These are phyloP conservation scores for Oscheius myriophilus DNA, from an alignment of 2,888 invertebrate genomes.

Conservation along the genomic window DNA sequence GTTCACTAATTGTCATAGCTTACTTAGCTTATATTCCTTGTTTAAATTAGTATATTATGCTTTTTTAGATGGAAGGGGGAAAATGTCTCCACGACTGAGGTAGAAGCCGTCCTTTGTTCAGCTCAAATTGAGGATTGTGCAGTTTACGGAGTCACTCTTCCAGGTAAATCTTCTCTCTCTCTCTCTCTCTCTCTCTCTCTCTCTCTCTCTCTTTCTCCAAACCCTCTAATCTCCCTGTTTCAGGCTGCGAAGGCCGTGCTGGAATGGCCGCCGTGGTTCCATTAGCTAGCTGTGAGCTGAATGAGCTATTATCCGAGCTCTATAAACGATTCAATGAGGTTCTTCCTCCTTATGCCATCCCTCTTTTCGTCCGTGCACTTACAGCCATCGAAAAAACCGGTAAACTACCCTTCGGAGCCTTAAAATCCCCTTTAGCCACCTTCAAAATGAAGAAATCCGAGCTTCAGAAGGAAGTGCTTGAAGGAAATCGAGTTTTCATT, in stretches of 20 bases:
- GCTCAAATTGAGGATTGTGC: slow-evolving; percentile 85
- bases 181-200: too few species aligned
- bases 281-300: not conserved
- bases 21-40: too few species aligned
- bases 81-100: slow-evolving; percentile 94
- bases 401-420: not conserved
- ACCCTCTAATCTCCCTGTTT: not conserved
- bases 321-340: not conserved
- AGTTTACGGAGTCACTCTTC: slow-evolving; percentile 90
- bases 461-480: slow-evolving; percentile 16
- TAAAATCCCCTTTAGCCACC: slow-evolving; percentile 14
- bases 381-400: slow-evolving; percentile 29
- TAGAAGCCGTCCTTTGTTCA: slow-evolving; percentile 86
- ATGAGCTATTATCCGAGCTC: not conserved
- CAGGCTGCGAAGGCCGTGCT: slow-evolving; percentile 80
- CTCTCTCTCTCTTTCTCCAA: too few species aligned
- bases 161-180: slow-evolving; percentile 68
- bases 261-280: slow-evolving; percentile 89
- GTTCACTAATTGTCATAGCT: too few species aligned
- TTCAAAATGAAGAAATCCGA: slow-evolving; percentile 35
- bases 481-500: slow-evolving; percentile 3
- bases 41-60: too few species aligned
- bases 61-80: slow-evolving; percentile 82
- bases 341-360: slow-evolving; percentile 32
- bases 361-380: slow-evolving; percentile 24